phyloP scores from a whole-genome alignment of 2,797 vertebrate species.

The Cheirogaleus major region DNA sequence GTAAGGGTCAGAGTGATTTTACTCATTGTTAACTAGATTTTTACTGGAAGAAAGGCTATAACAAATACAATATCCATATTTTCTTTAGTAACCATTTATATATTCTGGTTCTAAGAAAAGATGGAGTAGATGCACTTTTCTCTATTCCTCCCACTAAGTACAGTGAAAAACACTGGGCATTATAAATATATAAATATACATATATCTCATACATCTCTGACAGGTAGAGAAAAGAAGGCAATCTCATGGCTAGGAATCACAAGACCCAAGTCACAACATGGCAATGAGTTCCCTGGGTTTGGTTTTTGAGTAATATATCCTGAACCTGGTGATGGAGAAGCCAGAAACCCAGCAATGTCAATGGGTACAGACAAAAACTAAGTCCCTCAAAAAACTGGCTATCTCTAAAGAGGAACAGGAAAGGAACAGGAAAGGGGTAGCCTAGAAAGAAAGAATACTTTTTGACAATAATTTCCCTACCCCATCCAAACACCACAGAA shows the following conservation, averaged over 20 bases:
- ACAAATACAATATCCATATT: constrained; percentile 19
- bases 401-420: neutral
- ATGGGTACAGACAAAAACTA: neutral
- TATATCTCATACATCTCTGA: neutral
- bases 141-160: neutral
- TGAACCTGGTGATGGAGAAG: neutral
- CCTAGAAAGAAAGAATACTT: neutral
- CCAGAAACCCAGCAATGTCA: neutral
- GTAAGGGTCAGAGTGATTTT: neutral
- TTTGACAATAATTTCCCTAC: neutral
- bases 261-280: constrained; percentile 11
- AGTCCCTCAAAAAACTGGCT: neutral
- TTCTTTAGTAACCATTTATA: constrained; percentile 34
- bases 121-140: neutral
- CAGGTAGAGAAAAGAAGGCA: constrained; percentile 2
- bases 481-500: neutral
- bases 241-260: neutral
- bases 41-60: neutral
- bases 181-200: neutral
- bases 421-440: neutral
- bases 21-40: constrained; percentile 32
- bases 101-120: constrained; percentile 36
- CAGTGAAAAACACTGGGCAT: neutral
- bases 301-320: neutral
- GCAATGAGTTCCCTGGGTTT: neutral